Base-by-base conservation (phyloP, 2,888 invertebrate genomes). In the Tupiocoris notatus region DNA sequence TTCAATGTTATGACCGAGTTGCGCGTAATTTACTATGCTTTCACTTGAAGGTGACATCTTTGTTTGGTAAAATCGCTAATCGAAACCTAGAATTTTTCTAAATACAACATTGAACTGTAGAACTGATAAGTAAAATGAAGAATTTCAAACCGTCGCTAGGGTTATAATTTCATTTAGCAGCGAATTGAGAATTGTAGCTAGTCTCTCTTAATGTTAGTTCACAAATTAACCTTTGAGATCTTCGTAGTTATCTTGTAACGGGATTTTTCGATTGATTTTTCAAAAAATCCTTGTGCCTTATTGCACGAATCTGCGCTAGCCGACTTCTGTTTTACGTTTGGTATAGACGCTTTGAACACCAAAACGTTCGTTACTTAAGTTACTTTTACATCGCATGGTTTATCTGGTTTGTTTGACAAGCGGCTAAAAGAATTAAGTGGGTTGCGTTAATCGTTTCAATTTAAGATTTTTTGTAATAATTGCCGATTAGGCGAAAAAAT, bases 221-320 rank as follows among this genome's bases (percentile, higher is more conserved):
- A 39, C 39, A 54, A 67, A 64, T 54, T 18, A n/a, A 67, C 20
- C n/a, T 67, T 22, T 22, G 67, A 57, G 16, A 22, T 57, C 57
- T 70, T 68, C 58, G 70, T 75, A 58, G 63, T 21, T 65, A 64
- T 24, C 39, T 3, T 39, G 64, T 16, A 70, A 54, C 23, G 63
- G 58, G 59, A 73, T 75, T 75, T 68, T 70, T 78, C 74, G 25
- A 66, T 66, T 74, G 64, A 68, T 71, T 65, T 20, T 56, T 57
- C 24, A 61, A 56, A 77, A 58, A 66, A 73, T 77, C 74, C 73
- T 77, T 76, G 78, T 78, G 77, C 78, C 78, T 78, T 78, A 78
- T 62, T 76, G 78, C 77, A 73, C 77, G 68, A 58, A 67, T 58
- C 77, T 68, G 78, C 74, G 71, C 64, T 64, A 71, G 70, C 39